These are phyloP conservation scores for Eupithecia insigniata DNA, from an alignment of 2,888 invertebrate genomes.

Conservation along the genomic window DNA sequence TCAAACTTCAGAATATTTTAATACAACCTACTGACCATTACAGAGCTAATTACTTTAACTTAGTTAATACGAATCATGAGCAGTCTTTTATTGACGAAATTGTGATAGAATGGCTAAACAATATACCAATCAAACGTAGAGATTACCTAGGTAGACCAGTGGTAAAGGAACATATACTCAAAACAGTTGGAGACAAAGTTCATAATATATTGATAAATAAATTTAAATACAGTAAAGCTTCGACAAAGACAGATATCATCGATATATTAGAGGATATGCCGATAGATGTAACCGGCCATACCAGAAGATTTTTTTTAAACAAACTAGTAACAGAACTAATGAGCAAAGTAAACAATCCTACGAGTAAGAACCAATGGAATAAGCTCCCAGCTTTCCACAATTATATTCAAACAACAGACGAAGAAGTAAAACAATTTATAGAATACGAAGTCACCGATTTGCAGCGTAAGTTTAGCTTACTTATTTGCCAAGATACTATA, in stretches of 20 bases:
- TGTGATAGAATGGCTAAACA: conserved; percentile 56
- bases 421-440: conserved; percentile 53
- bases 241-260: conserved; percentile 49
- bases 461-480: conserved; percentile 44
- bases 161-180: conserved; percentile 46
- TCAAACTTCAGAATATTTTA: conserved; percentile 35
- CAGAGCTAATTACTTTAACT: conserved; percentile 39
- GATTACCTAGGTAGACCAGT: conserved; percentile 43
- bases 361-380: conserved; percentile 18
- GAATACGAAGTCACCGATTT: conserved; percentile 50
- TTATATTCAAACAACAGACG: conserved; percentile 49
- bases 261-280: conserved; percentile 55
- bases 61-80: conserved; percentile 17
- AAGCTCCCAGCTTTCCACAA: conserved; percentile 22
- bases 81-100: conserved; percentile 45
- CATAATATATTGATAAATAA: conserved; percentile 46
- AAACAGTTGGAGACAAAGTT: conserved; percentile 47
- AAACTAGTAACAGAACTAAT: conserved; percentile 54
- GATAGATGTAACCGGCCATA: conserved; percentile 45
- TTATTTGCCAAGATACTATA: conserved; percentile 41
- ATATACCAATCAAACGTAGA: conserved; percentile 49
- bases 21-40: conserved; percentile 31
- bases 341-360: conserved; percentile 37
- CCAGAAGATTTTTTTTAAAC: conserved; percentile 49
- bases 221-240: conserved; percentile 38